Conservation (phyloP, 2,888 invertebrate genomes). For the Resseliella maxima region DNA sequence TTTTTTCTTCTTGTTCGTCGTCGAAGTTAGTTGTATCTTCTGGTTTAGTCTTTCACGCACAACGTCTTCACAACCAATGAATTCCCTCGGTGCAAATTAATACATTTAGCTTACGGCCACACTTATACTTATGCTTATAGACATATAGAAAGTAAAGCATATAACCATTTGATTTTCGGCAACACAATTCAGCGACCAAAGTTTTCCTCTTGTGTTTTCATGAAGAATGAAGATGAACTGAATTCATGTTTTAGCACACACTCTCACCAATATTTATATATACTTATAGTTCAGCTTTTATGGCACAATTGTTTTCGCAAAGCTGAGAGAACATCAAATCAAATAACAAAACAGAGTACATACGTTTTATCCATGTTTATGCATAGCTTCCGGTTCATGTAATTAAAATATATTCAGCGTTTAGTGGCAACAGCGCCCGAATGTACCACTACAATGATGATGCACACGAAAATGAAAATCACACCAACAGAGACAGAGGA, state of each 20-base stretch:
- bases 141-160: neutral
- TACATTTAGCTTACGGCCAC: conserved; percentile 53
- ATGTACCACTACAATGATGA: neutral
- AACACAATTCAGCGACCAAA: neutral
- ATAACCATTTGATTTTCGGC: neutral
- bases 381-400: conserved; percentile 54
- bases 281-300: conserved; percentile 45
- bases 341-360: conserved; percentile 37
- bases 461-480: neutral
- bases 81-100: conserved; percentile 54
- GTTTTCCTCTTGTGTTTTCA: conserved; percentile 48
- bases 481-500: neutral
- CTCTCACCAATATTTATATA: too few species aligned
- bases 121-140: conserved; percentile 52
- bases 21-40: too few species aligned
- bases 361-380: conserved; percentile 41
- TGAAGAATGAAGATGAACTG: conserved; percentile 54
- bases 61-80: conserved; percentile 14
- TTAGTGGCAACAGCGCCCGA: conserved; percentile 35
- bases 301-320: neutral
- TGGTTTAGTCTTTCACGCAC: too few species aligned
- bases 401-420: conserved; percentile 55
- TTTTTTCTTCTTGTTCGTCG: neutral
- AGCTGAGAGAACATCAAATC: conserved; percentile 14
- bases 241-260: neutral